A percentile compares a stretch with the other conserved stretches of the same genome.
phyloP scores from a whole-genome alignment of 64 coral and sea anemone genomes.

The Pachyseris speciosa region DNA sequence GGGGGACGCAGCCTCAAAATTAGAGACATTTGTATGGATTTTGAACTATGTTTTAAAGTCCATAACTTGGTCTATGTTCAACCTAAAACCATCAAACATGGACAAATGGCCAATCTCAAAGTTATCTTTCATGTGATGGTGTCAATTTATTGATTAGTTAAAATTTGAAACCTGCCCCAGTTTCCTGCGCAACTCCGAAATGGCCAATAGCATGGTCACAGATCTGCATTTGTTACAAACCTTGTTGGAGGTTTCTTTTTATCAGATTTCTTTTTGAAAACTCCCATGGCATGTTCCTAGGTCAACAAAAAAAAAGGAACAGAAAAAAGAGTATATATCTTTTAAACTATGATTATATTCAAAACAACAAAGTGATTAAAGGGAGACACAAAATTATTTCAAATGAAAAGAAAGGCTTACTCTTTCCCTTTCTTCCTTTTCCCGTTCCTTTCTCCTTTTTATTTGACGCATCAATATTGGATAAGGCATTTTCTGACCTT shows the following conservation, averaged over 20 bases:
- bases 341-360: neutral
- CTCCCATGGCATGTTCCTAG: constrained; percentile 74
- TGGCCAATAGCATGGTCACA: neutral
- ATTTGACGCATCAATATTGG: constrained; percentile 58
- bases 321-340: neutral
- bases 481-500: constrained; percentile 77
- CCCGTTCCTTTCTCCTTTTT: constrained; percentile 75
- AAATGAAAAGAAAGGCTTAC: constrained; percentile 25
- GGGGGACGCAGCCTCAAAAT: no score
- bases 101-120: no score
- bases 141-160: no score
- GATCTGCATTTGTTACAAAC: neutral
- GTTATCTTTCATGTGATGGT: no score
- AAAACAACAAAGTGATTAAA: neutral
- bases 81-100: no score
- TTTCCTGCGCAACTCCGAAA: no score
- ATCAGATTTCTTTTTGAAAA: constrained; percentile 69
- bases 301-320: neutral
- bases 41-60: no score
- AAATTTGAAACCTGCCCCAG: no score
- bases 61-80: no score
- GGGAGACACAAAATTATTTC: neutral
- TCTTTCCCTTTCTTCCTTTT: constrained; percentile 66
- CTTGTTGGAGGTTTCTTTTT: constrained; percentile 47
- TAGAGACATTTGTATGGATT: no score